Base-by-base conservation (phyloP, 2,888 invertebrate genomes). In the Eubasilissa splendida region DNA sequence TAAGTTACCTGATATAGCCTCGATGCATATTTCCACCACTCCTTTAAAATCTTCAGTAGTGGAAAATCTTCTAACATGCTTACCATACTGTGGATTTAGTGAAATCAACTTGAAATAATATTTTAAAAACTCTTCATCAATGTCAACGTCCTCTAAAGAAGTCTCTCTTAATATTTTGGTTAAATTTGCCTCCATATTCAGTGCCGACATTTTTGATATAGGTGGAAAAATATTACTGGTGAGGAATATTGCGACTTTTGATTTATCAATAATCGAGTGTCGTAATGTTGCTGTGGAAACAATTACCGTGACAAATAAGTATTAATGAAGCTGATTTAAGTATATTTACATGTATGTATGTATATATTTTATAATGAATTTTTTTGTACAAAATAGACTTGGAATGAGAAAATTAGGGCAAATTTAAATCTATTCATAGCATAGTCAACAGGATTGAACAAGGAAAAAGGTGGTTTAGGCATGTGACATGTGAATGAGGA, bases 51-150 rank as follows among this genome's bases (percentile, higher is more conserved):
- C 90, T 53, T 88, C 88, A 59, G 92, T 88, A 80, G 88, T 89
- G 4, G 90, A 87, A 0, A 90, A 88, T 76, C 87, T 88, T 0
- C 88, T 85, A 66, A 91, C 89, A 31, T 90, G 86, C 68, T 91
- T 90, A 0, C 91, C 91, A 86, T 92, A 92, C 84, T 89, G 89
- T 0, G 93, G 93, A 84, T 93, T 91, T 4, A 92, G 85, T 0
- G 91, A 85, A n/a, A 92, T 84, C 60, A 93, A 85, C 77, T 91
- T 90, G 5, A 92, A 89, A 54, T 91, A 86, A 84, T 91, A 92
- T 8, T 89, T 88, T 0, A 92, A 89, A 71, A 80, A 73, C n/a
- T 76, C 80, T 65, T 78, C 82, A 31, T 80, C 77, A 8, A 42
- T 58, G 9, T 73, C 75, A 10, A 56, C n/a, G 4, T 73, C 52